These are phyloP conservation scores for Salminus brasiliensis DNA, from an alignment of 2,113 vertebrate species.

Conservation along the genomic window DNA sequence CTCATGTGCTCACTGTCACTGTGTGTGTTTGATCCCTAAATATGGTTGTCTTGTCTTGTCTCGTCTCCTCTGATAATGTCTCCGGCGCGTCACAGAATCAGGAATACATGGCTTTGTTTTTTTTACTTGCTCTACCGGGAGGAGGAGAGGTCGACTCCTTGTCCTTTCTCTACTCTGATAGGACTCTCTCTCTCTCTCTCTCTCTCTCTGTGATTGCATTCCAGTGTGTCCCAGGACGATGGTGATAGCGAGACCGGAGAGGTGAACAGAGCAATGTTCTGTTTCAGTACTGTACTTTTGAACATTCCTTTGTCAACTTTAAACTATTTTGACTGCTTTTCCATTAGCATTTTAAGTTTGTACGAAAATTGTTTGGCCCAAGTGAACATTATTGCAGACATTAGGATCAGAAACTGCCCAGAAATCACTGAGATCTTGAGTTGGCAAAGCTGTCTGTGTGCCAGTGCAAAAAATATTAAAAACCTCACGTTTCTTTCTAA, in stretches of 20 bases:
- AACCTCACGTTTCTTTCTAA: too few relatives aligned
- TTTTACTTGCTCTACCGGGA: conserved; percentile 20
- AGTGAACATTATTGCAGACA: too few relatives aligned
- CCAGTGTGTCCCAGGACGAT: conserved; percentile 4
- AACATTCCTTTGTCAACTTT: neutral
- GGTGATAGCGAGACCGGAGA: neutral
- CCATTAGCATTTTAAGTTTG: neutral
- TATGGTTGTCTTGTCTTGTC: too few relatives aligned
- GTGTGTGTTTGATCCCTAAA: too few relatives aligned
- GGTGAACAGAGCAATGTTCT: neutral
- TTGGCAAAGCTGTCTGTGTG: too few relatives aligned
- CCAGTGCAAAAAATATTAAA: too few relatives aligned
- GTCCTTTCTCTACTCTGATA: conserved; percentile 47
- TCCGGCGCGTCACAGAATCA: neutral
- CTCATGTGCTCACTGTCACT: too few relatives aligned
- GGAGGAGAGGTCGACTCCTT: conserved; percentile 43
- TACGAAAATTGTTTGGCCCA: neutral
- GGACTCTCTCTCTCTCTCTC: conserved; percentile 47
- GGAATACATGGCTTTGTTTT: neutral
- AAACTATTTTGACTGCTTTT: too few relatives aligned
- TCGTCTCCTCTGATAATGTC: neutral
- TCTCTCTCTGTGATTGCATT: conserved; percentile 45
- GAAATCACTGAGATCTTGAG: too few relatives aligned
- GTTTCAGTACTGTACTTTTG: neutral
- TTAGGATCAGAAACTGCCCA: too few relatives aligned